phyloP scores from a whole-genome alignment of 1,140 invertebrate genomes.

The Ganaspis sp. region DNA sequence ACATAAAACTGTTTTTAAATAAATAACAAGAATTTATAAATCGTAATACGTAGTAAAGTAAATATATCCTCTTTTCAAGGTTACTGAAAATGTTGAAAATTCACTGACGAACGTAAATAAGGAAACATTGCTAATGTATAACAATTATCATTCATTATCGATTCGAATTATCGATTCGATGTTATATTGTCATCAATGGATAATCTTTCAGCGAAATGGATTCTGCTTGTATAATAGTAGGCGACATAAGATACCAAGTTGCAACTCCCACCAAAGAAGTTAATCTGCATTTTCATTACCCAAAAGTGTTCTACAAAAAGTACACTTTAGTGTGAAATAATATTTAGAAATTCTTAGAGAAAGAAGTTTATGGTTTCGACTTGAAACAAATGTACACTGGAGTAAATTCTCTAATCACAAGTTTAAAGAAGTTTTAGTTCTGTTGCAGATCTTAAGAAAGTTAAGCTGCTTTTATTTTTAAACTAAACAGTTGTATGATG shows the following conservation, averaged over 20 bases:
- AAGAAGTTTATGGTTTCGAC: not conserved
- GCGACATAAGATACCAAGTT: not conserved
- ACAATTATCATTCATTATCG: not conserved
- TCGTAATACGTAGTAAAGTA: not conserved
- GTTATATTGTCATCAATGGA: not conserved
- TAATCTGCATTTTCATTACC: not conserved
- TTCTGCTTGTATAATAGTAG: not conserved
- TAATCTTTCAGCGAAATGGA: not conserved
- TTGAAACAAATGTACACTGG: not conserved
- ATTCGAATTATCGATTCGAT: not conserved
- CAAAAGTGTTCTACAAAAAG: not conserved
- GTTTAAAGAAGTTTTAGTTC: slow-evolving; percentile 30
- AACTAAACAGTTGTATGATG: no score
- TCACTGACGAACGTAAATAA: not conserved
- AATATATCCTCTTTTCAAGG: not conserved
- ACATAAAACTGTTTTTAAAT: no score
- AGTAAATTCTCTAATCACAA: slow-evolving; percentile 10
- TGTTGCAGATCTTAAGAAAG: slow-evolving; percentile 18
- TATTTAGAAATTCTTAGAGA: not conserved
- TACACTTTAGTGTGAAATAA: not conserved
- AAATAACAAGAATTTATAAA: no score
- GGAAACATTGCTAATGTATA: not conserved
- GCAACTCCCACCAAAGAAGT: not conserved
- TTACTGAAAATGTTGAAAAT: not conserved
- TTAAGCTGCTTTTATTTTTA: no score